A percentile compares a stretch with the other conserved stretches of the same genome.
phyloP scores from a whole-genome alignment of 1,140 invertebrate species.

The Zaprionus gabonicus region DNA sequence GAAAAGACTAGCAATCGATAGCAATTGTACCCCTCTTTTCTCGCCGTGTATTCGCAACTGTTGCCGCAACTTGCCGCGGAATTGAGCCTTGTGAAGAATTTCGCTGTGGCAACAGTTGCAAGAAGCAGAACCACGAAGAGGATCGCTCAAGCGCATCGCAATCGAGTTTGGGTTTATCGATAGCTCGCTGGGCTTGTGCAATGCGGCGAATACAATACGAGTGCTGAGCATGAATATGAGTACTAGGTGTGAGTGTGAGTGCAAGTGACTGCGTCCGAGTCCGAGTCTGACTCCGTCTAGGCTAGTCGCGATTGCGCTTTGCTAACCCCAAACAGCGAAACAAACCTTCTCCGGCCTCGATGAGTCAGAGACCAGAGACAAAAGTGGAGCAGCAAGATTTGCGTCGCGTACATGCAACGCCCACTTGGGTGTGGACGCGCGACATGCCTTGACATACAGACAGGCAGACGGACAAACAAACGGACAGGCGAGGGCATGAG shows the following conservation, averaged over 20 bases:
- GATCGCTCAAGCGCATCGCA: constrained; percentile 31
- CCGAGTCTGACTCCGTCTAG: neutral
- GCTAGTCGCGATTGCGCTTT: neutral
- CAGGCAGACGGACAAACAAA: neutral
- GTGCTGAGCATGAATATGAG: neutral
- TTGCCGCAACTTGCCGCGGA: neutral
- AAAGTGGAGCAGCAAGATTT: constrained; percentile 52
- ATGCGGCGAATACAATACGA: constrained; percentile 8
- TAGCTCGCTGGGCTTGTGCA: constrained; percentile 7
- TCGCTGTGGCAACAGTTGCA: constrained; percentile 26
- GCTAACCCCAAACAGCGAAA: constrained; percentile 2
- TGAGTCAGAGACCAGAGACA: constrained; percentile 42
- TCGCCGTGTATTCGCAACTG: neutral
- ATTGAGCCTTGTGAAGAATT: constrained; percentile 41
- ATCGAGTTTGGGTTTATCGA: constrained; percentile 31
- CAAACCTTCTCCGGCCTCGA: constrained; percentile 49
- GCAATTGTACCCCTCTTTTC: neutral
- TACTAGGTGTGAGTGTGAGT: neutral
- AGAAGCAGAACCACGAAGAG: neutral
- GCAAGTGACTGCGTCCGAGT: neutral
- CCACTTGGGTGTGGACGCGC: constrained; percentile 66
- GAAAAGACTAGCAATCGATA: neutral
- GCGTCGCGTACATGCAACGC: constrained; percentile 43
- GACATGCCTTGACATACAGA: constrained; percentile 52
- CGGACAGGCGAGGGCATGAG: neutral